Evolutionary conservation across 2,797 vertebrate species (phyloP), one percentile per base, ranked within the genome.

Genomic region (Odontamblyopus lacepedii): DNA sequence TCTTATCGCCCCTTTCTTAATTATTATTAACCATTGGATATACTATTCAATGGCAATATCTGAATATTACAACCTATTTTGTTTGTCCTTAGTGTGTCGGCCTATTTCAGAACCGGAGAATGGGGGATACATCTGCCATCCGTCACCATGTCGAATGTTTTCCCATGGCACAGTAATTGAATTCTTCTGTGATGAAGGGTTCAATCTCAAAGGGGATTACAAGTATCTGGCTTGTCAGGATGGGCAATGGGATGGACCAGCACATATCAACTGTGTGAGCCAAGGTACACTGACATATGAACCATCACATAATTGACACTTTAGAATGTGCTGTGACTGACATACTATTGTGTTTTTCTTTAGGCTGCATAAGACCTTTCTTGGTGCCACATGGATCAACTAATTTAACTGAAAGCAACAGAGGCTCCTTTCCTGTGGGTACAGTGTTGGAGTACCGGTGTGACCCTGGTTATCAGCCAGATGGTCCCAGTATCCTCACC

Each of bases 151-250:
- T 87, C 95, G 92, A 82, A 90, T 93, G 79, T 92, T 99, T 87
- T 92, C 93, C 48, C 92, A 96, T 0, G 95, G 95, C 84, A 96
- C 94, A 15, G 96, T 98, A 86, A 96, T 98, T 26, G 96, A 99
- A 83, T 99, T 98, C 87, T 94, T 96, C 57, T 99, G 97, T 50
- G 93, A 96, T 0, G 95, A 98, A 78, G 96, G 96, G 84, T 99
- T 97, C 79, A 79, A 95, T 82, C 87, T 98, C 75, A 97, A 94
- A 71, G 97, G 96, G 23, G 96, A 98, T 71, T 97, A 98, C 83
- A 97, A 96, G 75, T 99, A 97, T 84, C 85, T 98, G 90, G 98
- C 97, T 26, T 99, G 97, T 87, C 95, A 96, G 89, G 94, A 96
- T 78, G 97, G 97, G 74, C 94, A 97, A 73, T 99, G 97, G 97